These are phyloP conservation scores for Colius striatus DNA, from an alignment of 2,113 vertebrate species.

Conservation along the genomic window DNA sequence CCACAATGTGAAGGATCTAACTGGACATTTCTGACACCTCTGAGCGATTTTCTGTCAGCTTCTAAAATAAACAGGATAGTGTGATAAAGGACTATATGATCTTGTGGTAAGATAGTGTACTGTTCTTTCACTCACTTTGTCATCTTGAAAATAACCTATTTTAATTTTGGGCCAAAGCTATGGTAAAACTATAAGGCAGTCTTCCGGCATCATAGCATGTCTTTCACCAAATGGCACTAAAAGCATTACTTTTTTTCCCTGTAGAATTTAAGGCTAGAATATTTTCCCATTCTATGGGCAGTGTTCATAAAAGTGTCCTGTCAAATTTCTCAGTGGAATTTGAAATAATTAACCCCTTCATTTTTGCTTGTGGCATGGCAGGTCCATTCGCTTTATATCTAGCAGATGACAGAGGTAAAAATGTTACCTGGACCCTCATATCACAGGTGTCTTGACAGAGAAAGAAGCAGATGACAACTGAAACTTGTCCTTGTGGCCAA, in stretches of 20 bases:
- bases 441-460: background rate
- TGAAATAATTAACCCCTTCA: background rate
- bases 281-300: background rate
- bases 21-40: background rate
- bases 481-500: too few species aligned
- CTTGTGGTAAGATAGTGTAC: background rate
- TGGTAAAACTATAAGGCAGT: background rate
- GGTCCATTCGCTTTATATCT: background rate
- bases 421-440: background rate
- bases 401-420: background rate
- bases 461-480: background rate
- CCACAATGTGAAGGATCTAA: background rate
- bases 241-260: background rate
- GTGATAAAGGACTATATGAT: background rate
- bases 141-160: background rate
- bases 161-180: background rate
- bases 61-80: background rate
- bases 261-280: background rate
- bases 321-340: background rate
- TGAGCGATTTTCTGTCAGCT: background rate
- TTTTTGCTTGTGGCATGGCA: background rate
- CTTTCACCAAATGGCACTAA: background rate
- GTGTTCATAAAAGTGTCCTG: background rate
- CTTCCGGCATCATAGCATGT: background rate
- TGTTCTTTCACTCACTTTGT: background rate